A percentile compares a stretch with the other conserved stretches of the same genome.
phyloP scores from a whole-genome alignment of 2,888 invertebrate species.

The Nebria brevicollis region DNA sequence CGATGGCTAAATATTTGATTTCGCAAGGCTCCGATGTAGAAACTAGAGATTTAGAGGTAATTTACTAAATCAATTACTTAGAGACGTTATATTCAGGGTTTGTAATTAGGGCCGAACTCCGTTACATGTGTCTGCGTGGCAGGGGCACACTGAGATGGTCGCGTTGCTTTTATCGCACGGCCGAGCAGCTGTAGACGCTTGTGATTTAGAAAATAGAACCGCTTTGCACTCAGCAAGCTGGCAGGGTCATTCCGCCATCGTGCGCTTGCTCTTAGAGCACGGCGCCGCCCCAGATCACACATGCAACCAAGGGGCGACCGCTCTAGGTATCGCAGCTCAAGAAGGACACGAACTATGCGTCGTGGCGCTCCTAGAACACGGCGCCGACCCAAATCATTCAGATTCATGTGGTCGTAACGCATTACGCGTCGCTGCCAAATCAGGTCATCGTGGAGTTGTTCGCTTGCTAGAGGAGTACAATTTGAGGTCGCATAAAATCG shows the following conservation, averaged over 20 bases:
- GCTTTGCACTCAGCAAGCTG: slow-evolving; percentile 95
- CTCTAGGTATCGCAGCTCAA: slow-evolving; percentile 94
- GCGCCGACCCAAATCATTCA: slow-evolving; percentile 86
- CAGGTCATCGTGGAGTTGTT: slow-evolving; percentile 88
- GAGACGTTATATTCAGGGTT: neutral
- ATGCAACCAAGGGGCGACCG: slow-evolving; percentile 96
- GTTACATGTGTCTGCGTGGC: slow-evolving; percentile 91
- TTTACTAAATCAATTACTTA: slow-evolving; percentile 13
- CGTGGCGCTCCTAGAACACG: slow-evolving; percentile 80
- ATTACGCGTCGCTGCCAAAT: slow-evolving; percentile 88
- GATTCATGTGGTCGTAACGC: slow-evolving; percentile 89
- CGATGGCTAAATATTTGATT: slow-evolving; percentile 84
- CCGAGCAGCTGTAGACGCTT: slow-evolving; percentile 88
- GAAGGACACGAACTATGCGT: slow-evolving; percentile 96
- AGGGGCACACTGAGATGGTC: slow-evolving; percentile 94
- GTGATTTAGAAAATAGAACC: slow-evolving; percentile 87
- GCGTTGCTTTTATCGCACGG: slow-evolving; percentile 80
- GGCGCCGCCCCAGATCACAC: slow-evolving; percentile 89
- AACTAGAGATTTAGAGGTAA: slow-evolving; percentile 85
- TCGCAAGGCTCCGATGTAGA: slow-evolving; percentile 85
- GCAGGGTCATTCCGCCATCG: slow-evolving; percentile 91
- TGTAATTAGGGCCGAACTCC: slow-evolving; percentile 80
- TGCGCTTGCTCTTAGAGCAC: slow-evolving; percentile 80
- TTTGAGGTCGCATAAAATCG: slow-evolving; percentile 58
- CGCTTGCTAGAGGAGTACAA: slow-evolving; percentile 78